phyloP scores from a whole-genome alignment of 2,888 invertebrate genomes.

The Sesia bembeciformis region DNA sequence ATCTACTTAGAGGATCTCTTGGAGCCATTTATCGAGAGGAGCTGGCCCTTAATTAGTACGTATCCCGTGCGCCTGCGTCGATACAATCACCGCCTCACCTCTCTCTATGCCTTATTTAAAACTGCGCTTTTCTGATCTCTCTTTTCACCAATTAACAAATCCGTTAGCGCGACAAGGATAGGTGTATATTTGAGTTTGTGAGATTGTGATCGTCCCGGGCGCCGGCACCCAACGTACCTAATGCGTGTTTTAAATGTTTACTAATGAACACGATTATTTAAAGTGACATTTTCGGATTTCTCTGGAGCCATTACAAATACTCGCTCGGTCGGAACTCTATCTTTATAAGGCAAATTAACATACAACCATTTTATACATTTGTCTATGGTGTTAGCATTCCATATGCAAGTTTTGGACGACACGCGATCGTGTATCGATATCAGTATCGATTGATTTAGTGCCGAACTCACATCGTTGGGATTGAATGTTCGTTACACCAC shows the following conservation, averaged over 20 bases:
- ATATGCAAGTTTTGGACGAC: background rate
- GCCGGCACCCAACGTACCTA: constrained; percentile 64
- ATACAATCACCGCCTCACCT: constrained; percentile 59
- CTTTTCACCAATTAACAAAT: constrained; percentile 15
- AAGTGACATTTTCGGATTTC: constrained; percentile 70
- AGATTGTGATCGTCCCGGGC: constrained; percentile 57
- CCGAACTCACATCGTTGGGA: constrained; percentile 28
- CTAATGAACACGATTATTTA: constrained; percentile 73
- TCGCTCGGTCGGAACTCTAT: constrained; percentile 21
- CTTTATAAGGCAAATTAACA: constrained; percentile 22
- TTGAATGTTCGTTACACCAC: constrained; percentile 9
- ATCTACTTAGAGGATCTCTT: constrained; percentile 25
- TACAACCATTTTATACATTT: constrained; percentile 22
- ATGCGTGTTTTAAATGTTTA: constrained; percentile 71
- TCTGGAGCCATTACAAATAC: constrained; percentile 37
- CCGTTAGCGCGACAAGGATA: constrained; percentile 26
- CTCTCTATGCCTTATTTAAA: constrained; percentile 48
- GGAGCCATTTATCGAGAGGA: constrained; percentile 28
- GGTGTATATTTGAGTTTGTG: constrained; percentile 32
- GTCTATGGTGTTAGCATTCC: constrained; percentile 10
- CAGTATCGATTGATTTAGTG: constrained; percentile 18
- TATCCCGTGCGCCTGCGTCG: constrained; percentile 46
- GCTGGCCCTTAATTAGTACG: constrained; percentile 62
- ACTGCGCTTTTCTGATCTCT: constrained; percentile 15
- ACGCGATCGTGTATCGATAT: constrained; percentile 2